phyloP scores from a whole-genome alignment of 2,797 vertebrate species.

The Aythya fuligula region DNA sequence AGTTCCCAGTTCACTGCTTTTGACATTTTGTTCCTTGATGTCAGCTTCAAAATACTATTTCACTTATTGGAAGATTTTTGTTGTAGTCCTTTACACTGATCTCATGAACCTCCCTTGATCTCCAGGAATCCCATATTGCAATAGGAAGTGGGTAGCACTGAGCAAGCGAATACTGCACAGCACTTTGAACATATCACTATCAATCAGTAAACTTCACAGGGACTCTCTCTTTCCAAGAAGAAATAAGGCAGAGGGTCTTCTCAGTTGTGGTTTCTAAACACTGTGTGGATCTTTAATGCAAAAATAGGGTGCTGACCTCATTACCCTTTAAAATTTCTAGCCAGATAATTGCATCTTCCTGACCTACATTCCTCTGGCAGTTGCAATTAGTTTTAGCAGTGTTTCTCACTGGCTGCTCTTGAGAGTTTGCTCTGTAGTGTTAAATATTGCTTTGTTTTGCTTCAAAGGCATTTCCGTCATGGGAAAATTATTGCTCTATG shows the following conservation, averaged over 20 bases:
- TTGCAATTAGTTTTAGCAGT: not conserved
- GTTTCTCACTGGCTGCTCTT: not conserved
- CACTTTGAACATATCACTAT: not conserved
- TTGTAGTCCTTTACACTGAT: constrained; percentile 1
- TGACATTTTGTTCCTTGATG: constrained; percentile 42
- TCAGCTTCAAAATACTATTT: constrained; percentile 29
- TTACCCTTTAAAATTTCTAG: not conserved
- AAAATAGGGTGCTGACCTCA: not conserved
- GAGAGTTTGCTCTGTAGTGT: constrained; percentile 20
- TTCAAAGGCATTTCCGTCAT: constrained; percentile 33
- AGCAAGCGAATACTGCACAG: not conserved
- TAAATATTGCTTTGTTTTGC: constrained; percentile 34
- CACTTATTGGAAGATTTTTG: not conserved
- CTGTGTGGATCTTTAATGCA: not conserved
- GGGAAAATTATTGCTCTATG: not conserved
- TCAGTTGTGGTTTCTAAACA: constrained; percentile 17
- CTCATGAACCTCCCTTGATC: constrained; percentile 8
- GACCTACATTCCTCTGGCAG: constrained; percentile 9
- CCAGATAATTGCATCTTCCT: constrained; percentile 4
- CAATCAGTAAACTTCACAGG: not conserved
- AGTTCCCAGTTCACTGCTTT: constrained; percentile 27
- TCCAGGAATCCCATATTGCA: not conserved
- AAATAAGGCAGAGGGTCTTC: not conserved
- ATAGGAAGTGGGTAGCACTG: constrained; percentile 11
- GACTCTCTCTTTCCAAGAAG: not conserved